Evolutionary conservation across 2,888 invertebrate genomes (phyloP).

Genomic region (Troilus luridus): DNA sequence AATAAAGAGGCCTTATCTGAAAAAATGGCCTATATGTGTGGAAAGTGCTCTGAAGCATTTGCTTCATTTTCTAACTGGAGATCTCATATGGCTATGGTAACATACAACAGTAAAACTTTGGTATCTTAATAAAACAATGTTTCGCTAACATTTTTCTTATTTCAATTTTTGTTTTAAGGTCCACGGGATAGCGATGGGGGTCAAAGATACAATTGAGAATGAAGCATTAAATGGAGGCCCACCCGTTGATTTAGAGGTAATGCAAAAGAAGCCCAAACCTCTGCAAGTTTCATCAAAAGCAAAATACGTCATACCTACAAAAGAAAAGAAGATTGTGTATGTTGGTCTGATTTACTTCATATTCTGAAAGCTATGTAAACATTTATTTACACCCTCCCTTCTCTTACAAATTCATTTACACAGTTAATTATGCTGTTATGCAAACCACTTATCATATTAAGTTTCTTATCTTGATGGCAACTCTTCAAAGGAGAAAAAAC

Average conservation of each 20-base stretch:
- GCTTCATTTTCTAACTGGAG: conserved; percentile 55
- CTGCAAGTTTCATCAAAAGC: neutral
- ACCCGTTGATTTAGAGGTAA: conserved; percentile 9
- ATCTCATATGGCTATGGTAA: conserved; percentile 54
- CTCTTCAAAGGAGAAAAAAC: no score
- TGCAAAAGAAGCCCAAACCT: neutral
- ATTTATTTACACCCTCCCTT: neutral
- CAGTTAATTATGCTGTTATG: neutral
- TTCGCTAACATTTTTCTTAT: neutral
- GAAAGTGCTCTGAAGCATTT: conserved; percentile 60
- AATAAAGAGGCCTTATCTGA: conserved; percentile 28
- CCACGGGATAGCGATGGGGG: conserved; percentile 52
- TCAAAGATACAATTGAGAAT: conserved; percentile 52
- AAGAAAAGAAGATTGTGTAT: conserved; percentile 50
- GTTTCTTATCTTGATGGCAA: neutral
- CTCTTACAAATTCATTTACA: neutral
- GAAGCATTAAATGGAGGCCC: conserved; percentile 47
- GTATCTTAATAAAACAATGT: neutral
- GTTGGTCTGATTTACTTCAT: neutral
- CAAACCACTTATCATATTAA: neutral
- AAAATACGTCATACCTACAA: conserved; percentile 47
- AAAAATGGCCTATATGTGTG: conserved; percentile 59
- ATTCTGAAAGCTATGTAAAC: neutral
- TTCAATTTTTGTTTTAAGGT: conserved; percentile 47
- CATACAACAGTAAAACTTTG: neutral